Conservation (phyloP, 37 sponge, comb jelly and placozoan species). For the Amphimedon queenslandica region DNA sequence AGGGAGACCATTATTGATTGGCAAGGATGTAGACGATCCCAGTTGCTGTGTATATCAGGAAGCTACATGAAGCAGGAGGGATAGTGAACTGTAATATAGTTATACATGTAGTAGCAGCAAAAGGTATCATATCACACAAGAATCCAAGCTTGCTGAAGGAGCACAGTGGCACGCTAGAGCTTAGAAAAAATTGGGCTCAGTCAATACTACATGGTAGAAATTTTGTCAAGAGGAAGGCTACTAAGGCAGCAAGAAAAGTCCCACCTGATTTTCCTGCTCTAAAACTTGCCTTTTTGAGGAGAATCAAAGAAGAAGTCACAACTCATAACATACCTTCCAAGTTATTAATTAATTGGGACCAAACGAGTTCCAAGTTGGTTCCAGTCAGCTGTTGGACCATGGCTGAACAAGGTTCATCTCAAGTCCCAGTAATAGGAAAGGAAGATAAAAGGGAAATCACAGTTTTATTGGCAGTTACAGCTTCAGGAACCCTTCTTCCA, state of each 20-base stretch:
- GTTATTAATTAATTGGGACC: conserved; percentile 11
- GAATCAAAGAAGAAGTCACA: conserved; percentile 9
- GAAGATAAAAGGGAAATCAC: conserved; percentile 20
- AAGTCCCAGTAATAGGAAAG: conserved; percentile 4
- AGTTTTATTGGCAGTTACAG: conserved; percentile 15
- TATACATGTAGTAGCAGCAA: neutral
- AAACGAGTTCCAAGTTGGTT: conserved; percentile 4
- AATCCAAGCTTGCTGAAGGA: no score
- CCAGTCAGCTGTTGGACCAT: conserved; percentile 30
- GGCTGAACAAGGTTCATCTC: neutral
- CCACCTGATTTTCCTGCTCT: conserved; percentile 19
- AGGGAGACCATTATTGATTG: no score
- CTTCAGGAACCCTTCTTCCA: conserved; percentile 15
- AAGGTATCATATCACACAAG: no score
- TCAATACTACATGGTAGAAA: neutral
- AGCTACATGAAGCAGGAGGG: no score
- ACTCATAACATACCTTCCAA: conserved; percentile 2
- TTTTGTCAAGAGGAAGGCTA: conserved; percentile 4
- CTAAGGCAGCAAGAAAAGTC: conserved; percentile 23
- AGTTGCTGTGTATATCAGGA: no score
- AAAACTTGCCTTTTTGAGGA: conserved; percentile 8
- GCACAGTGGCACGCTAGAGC: neutral
- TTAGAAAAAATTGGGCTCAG: neutral
- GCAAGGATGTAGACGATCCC: no score
- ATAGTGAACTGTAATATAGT: neutral